A percentile compares a stretch with the other conserved stretches of the same genome.
phyloP scores from a whole-genome alignment of 1,140 invertebrate species.

The Gryllus bimaculatus region DNA sequence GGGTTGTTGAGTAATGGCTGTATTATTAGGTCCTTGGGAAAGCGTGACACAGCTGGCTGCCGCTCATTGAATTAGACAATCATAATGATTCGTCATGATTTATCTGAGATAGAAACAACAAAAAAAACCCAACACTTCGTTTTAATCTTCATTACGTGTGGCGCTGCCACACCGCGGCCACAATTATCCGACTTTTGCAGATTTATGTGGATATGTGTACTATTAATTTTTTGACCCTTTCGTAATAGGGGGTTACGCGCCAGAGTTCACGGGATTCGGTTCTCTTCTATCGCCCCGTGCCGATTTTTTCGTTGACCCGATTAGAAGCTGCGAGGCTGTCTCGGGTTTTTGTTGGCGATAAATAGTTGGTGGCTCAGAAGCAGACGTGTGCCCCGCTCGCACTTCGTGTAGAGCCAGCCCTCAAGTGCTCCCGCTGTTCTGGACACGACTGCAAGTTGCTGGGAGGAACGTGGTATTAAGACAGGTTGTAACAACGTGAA shows the following conservation, averaged over 20 bases:
- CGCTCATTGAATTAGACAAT: conserved; percentile 1
- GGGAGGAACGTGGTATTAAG: too few relatives aligned
- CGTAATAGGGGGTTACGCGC: background rate
- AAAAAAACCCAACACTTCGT: background rate
- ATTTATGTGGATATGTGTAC: background rate
- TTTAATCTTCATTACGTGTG: background rate
- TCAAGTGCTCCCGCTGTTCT: too few relatives aligned
- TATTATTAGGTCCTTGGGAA: background rate
- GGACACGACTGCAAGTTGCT: too few relatives aligned
- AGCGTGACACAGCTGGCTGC: background rate
- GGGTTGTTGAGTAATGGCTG: background rate
- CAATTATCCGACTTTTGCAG: background rate
- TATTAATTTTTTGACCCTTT: background rate
- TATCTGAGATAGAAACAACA: background rate
- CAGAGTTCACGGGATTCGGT: background rate
- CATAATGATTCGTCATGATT: conserved; percentile 1
- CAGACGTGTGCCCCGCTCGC: too few relatives aligned
- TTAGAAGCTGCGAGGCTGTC: background rate
- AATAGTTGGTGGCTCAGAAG: too few relatives aligned
- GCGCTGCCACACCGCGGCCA: background rate
- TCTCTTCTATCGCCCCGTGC: background rate
- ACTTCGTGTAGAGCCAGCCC: too few relatives aligned
- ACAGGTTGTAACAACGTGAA: too few relatives aligned
- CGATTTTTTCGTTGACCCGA: background rate
- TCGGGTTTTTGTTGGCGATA: background rate